Evolutionary conservation across 2,888 invertebrate species (phyloP), one percentile per base, ranked within the genome.

Genomic region (Crioceris asparagi): DNA sequence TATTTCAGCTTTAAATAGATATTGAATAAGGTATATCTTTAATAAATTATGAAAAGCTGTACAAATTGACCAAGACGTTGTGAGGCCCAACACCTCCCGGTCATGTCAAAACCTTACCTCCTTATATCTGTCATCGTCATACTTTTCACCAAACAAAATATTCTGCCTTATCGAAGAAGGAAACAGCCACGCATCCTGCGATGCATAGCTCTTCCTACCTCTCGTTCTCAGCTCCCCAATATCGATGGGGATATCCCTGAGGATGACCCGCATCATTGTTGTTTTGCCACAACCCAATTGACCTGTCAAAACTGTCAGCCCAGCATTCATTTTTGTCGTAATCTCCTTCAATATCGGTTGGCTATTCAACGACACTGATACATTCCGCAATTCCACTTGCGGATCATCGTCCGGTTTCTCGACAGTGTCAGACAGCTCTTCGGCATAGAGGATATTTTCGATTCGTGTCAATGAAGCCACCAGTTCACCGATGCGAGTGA

Each of bases 61-160:
- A n/a, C n/a, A n/a, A n/a, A n/a, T n/a, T n/a, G n/a, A n/a, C n/a
- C n/a, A n/a, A n/a, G n/a, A n/a, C n/a, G n/a, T n/a, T n/a, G n/a
- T n/a, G n/a, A n/a, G n/a, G n/a, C n/a, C n/a, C n/a, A n/a, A n/a
- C n/a, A n/a, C n/a, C n/a, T n/a, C n/a, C n/a, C n/a, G n/a, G n/a
- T n/a, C n/a, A n/a, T n/a, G n/a, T n/a, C n/a, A n/a, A n/a, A n/a
- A n/a, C n/a, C 43, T 47, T 4, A 80, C 76, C 44, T 68, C 66
- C 41, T 68, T 64, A 53, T 75, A 75, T 4, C 74, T 59, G 1
- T 71, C 64, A 2, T 67, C 61, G 38, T 77, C 69, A 58, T 71
- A 68, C 1, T 69, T 66, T 50, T 71, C 68, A 0, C 85, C 85
- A 62, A 87, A 86, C 1, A 83, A 54, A 38, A 88, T 83, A 55